Evolutionary conservation across 2,888 invertebrate genomes (phyloP), one percentile per base, ranked within the genome.

Genomic region (Cryptocephalus moraei): DNA sequence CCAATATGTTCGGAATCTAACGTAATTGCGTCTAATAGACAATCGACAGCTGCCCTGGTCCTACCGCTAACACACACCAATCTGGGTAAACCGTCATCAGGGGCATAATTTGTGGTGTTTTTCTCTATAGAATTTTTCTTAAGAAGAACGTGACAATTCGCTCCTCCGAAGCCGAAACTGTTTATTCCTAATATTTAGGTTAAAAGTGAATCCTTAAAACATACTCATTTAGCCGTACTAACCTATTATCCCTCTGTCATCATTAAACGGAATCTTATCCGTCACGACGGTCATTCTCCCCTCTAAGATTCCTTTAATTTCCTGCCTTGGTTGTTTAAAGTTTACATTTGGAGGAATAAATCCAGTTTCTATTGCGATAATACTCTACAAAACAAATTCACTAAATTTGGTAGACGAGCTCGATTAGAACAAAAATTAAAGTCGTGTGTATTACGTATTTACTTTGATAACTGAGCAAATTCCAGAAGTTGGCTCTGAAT

Each of bases 111-210:
- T 63, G 84, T 84, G 0, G 77, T 68, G 71, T 83, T 85, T 33
- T 62, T 75, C 51, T 78, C 79, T 0, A 72, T 62, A 46, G 80
- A 70, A 41, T 22, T 22, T 22, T 81, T 78, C 63, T 79, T 78
- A 8, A 88, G 64, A 39, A 88, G 64, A 32, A 80, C 73, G 59
- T 89, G 88, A 41, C 83, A 84, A 62, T 91, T 92, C 3, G 86
- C 85, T 1, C 95, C 95, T 32, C 94, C 94, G 64, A 95, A 95
- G 0, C 94, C 94, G 66, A 94, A 95, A 9, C 90, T 91, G 73
- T 91, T 95, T 31, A 94, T 76, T 4, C 86, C 92, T 41, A 82
- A 80, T 66, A 82, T 73, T 36, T n/a, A 6, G 6, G 36, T 36
- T 4, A 2, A 22, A 22, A 22, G 6, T 36, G 2, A 36, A 4